Base-by-base conservation (phyloP, 2,888 invertebrate genomes). In the Drosophila antonietae region DNA sequence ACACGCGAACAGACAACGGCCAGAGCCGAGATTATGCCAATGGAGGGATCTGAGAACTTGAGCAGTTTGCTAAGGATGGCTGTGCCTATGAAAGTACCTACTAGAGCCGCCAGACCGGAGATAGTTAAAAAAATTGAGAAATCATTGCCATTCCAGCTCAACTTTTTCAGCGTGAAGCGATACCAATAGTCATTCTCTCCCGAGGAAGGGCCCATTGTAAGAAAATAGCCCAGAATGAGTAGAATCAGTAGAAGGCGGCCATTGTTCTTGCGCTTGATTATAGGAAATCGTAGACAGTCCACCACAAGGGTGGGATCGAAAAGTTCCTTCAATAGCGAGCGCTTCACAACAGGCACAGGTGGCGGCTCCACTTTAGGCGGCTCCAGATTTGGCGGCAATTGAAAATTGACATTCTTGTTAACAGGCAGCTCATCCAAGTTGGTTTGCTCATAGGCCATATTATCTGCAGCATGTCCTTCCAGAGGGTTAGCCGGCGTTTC, bases 51-150 rank as follows among this genome's bases (percentile, higher is more conserved):
- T 0, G 91, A 80, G 23, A 93, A 85, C 44, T 92, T 91, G 0
- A 93, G 59, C 18, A 90, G 14, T 74, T 93, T 93, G 70, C 92
- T 93, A 3, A 93, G 79, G 14, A 93, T 83, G 3, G 91, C 92
- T 0, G 93, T 92, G 53, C 93, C 93, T 68, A 93, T 84, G 23
- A 93, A 92, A 7, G 93, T 93, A 18, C 93, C 93, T 85, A 90
- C 69, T 44, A 92, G 74, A 10, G 90, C 88, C 3, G 90, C 79
- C 0, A 90, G 90, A 3, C 92, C 91, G 2, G 89, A 88, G 55
- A 92, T 88, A 3, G 93, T 93, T 6, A 79, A 75, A 51, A 90
- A 93, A 41, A 91, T 86, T 47, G 93, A 91, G 55, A 84, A 92
- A 43, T 91, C 87, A 58, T 91, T 91, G 52, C 92, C 93, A 70